Conservation (phyloP, 2,797 vertebrate species). For the Cirrhinus mrigala region DNA sequence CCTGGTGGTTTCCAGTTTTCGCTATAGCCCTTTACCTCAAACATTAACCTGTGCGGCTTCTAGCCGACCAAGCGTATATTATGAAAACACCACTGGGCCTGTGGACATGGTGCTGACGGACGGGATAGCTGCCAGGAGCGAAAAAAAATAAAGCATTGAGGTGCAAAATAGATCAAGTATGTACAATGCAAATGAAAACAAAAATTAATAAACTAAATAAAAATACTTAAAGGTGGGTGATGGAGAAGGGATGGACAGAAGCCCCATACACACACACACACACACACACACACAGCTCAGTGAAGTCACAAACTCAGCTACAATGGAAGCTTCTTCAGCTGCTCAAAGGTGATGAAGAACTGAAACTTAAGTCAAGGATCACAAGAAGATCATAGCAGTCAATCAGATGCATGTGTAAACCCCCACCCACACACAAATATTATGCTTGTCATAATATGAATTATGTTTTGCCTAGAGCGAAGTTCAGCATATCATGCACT, state of each 20-base stretch:
- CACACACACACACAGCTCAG: constrained; percentile 36
- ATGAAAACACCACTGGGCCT: background rate
- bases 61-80: background rate
- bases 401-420: background rate
- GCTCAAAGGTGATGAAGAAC: constrained; percentile 98
- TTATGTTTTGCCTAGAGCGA: background rate
- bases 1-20: constrained; percentile 15
- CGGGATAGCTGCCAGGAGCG: constrained; percentile 49
- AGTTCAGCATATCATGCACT: background rate
- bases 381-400: background rate
- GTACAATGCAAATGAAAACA: constrained; percentile 26
- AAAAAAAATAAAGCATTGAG: constrained; percentile 41
- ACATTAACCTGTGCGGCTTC: background rate
- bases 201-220: constrained; percentile 47
- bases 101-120: constrained; percentile 14
- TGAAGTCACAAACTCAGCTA: constrained; percentile 70
- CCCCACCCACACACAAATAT: background rate
- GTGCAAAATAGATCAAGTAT: constrained; percentile 51
- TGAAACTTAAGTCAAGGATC: constrained; percentile 71
- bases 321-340: constrained; percentile 93
- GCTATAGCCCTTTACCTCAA: background rate
- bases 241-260: constrained; percentile 50
- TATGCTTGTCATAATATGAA: background rate
- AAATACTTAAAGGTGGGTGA: constrained; percentile 33
- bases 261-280: constrained; percentile 54